Evolutionary conservation across 2,888 invertebrate genomes (phyloP).

Genomic region (Ischnura elegans): DNA sequence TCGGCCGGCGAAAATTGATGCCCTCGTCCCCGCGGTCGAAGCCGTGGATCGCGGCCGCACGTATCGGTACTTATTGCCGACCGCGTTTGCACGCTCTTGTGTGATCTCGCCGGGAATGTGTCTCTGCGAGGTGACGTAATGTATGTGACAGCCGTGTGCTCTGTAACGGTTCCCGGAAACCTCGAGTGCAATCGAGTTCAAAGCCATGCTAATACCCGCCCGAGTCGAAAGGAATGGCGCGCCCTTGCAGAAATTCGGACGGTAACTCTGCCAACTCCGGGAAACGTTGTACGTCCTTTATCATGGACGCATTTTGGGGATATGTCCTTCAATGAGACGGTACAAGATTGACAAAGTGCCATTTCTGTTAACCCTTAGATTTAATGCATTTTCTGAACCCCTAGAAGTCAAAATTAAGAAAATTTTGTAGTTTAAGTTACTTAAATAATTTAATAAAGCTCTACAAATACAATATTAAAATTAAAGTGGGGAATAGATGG

Average conservation of each 20-base stretch:
- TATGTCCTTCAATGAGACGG: too few species aligned
- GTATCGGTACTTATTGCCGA: not conserved
- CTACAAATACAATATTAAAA: too few species aligned
- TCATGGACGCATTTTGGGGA: too few species aligned
- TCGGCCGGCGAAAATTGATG: not conserved
- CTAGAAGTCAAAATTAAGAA: too few species aligned
- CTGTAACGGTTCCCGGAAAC: not conserved
- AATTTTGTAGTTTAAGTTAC: too few species aligned
- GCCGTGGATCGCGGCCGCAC: not conserved
- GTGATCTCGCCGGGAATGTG: slow-evolving; percentile 2
- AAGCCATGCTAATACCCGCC: not conserved
- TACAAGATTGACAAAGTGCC: too few species aligned
- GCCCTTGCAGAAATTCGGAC: not conserved
- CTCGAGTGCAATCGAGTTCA: not conserved
- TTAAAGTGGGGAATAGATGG: too few species aligned
- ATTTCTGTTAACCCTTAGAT: too few species aligned
- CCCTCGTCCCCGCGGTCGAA: not conserved
- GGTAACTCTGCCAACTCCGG: not conserved
- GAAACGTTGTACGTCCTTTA: too few species aligned
- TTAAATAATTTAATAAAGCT: too few species aligned
- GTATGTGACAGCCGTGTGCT: not conserved
- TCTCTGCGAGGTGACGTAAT: not conserved
- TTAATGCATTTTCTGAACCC: too few species aligned
- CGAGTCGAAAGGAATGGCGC: not conserved
- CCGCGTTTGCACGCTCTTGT: not conserved